These are phyloP conservation scores for Drosophila subquinaria DNA, from an alignment of 2,888 invertebrate genomes.

Conservation along the genomic window DNA sequence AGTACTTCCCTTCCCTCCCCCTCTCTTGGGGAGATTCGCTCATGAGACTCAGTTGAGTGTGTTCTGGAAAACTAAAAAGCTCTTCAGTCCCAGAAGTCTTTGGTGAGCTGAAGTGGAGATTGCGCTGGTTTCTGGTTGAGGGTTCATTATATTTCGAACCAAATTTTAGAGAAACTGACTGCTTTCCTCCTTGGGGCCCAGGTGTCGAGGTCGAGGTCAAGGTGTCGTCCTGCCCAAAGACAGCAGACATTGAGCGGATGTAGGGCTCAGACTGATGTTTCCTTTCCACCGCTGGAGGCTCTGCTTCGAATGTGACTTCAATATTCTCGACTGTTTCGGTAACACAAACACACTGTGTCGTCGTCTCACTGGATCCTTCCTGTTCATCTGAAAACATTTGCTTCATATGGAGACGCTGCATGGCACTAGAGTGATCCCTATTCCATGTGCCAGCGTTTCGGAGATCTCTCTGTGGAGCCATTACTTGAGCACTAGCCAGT, in stretches of 20 bases:
- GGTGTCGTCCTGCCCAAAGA: background rate
- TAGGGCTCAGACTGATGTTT: background rate
- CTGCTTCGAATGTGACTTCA: background rate
- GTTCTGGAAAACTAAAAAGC: conserved; percentile 1
- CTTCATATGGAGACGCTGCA: background rate
- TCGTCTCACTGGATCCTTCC: background rate
- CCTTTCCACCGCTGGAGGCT: background rate
- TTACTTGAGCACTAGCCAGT: background rate
- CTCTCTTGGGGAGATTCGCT: background rate
- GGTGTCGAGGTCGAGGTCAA: background rate
- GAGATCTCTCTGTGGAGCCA: background rate
- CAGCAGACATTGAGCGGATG: background rate
- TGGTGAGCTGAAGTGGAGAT: background rate
- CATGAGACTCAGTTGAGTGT: conserved; percentile 2
- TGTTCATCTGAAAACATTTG: background rate
- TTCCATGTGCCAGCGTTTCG: background rate
- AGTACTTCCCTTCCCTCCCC: no score
- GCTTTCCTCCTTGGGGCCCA: no score
- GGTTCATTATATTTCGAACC: background rate
- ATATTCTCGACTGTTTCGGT: background rate
- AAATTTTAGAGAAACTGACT: no score
- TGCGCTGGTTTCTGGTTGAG: background rate
- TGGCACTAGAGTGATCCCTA: background rate
- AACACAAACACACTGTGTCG: background rate
- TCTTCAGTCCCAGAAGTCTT: background rate